A percentile compares a stretch with the other conserved stretches of the same genome.
These are phyloP conservation scores for Piprites chloris DNA, from an alignment of 2,113 vertebrate genomes.

Conservation along the genomic window DNA sequence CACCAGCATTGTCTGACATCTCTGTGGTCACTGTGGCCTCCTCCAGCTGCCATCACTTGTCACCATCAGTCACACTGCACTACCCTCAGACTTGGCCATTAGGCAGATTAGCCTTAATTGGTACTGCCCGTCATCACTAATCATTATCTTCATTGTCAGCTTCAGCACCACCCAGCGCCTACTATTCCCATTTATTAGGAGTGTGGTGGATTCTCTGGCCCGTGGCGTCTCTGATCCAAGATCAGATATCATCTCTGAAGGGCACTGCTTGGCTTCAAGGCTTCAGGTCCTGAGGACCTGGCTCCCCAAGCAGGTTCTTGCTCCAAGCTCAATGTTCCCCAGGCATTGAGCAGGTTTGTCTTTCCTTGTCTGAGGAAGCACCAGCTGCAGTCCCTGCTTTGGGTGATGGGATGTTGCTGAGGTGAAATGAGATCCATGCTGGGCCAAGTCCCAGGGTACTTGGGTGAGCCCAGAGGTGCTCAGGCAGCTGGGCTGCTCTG, in stretches of 20 bases:
- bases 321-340: neutral
- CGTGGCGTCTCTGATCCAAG: neutral
- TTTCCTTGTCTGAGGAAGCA: neutral
- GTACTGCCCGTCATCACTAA: constrained; percentile 23
- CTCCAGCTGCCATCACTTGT: constrained; percentile 51
- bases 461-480: neutral
- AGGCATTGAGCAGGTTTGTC: neutral
- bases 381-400: neutral
- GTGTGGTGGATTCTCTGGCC: accelerated
- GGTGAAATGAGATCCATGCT: neutral
- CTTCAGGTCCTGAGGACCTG: accelerated
- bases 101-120: constrained; percentile 50
- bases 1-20: constrained; percentile 47
- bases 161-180: neutral
- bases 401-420: neutral
- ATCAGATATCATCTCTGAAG: neutral
- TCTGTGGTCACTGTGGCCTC: constrained; percentile 35
- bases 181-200: neutral
- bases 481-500: neutral
- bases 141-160: constrained; percentile 40
- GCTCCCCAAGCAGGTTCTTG: neutral
- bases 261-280: neutral
- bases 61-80: constrained; percentile 36
- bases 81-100: constrained; percentile 38
- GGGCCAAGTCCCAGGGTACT: neutral